phyloP scores from a whole-genome alignment of 2,888 invertebrate species.

The Torymus auratus region DNA sequence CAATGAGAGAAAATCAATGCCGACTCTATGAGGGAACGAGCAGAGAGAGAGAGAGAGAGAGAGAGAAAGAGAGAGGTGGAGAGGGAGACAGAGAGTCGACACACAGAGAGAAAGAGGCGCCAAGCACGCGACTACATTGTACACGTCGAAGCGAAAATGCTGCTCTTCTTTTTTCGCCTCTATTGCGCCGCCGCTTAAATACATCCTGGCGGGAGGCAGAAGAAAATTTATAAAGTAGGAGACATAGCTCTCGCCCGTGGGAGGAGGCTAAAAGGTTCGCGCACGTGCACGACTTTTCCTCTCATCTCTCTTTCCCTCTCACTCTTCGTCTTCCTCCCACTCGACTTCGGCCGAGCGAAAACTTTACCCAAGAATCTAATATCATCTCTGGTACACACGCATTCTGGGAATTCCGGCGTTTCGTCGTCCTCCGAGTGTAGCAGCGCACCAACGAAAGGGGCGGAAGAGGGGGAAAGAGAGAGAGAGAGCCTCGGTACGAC shows the following conservation, averaged over 20 bases:
- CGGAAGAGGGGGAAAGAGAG: too few species aligned
- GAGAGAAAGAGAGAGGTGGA: not conserved
- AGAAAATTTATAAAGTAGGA: constrained; percentile 53
- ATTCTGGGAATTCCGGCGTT: constrained; percentile 71
- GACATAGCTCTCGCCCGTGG: constrained; percentile 1
- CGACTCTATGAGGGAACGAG: constrained; percentile 52
- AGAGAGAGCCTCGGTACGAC: constrained; percentile 23
- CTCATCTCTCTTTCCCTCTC: constrained; percentile 2
- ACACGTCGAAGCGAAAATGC: constrained; percentile 35
- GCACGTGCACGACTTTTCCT: too few species aligned
- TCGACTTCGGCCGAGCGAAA: constrained; percentile 71
- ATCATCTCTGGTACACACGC: constrained; percentile 73
- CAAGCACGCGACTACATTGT: constrained; percentile 23
- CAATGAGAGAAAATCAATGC: constrained; percentile 65
- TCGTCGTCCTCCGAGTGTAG: constrained; percentile 35
- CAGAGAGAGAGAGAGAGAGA: constrained; percentile 11
- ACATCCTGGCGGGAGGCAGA: constrained; percentile 38
- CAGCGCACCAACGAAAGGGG: too few species aligned
- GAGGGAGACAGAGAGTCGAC: not conserved
- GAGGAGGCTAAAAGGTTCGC: not conserved
- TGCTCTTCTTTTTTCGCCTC: constrained; percentile 40
- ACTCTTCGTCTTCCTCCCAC: not conserved
- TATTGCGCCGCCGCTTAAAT: constrained; percentile 36
- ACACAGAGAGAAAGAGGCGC: too few species aligned
- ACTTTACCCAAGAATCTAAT: constrained; percentile 76